A percentile compares a stretch with the other conserved stretches of the same genome.
Evolutionary conservation across 2,113 vertebrate species (phyloP).

Genomic region (Addax nasomaculatus): DNA sequence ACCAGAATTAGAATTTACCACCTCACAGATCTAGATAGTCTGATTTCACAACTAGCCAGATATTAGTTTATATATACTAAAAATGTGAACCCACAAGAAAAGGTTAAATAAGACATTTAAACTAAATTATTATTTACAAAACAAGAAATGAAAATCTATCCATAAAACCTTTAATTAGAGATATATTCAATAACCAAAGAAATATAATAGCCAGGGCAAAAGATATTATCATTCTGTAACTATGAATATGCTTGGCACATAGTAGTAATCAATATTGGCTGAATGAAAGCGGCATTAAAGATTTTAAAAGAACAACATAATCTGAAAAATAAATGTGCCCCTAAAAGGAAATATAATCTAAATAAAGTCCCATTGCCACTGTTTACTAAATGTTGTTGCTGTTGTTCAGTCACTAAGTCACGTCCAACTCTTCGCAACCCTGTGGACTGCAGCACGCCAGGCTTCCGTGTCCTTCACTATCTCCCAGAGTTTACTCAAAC

Average conservation of each 20-base stretch:
- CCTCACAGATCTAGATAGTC: not conserved
- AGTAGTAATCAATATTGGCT: not conserved
- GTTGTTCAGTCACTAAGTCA: not conserved
- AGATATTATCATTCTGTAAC: slow-evolving; percentile 17
- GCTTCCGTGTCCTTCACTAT: not conserved
- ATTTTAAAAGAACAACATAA: slow-evolving; percentile 2
- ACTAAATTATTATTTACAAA: slow-evolving; percentile 33
- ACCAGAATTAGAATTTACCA: slow-evolving; percentile 9
- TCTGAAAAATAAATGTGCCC: not conserved
- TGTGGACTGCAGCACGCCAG: not conserved
- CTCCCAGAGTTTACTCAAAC: not conserved
- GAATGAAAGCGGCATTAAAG: not conserved
- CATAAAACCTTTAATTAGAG: not conserved
- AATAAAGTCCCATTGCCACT: not conserved
- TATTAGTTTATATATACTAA: slow-evolving; percentile 9
- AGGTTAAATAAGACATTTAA: slow-evolving; percentile 7
- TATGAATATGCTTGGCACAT: not conserved
- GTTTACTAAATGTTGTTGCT: not conserved
- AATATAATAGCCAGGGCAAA: not conserved
- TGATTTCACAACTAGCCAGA: not conserved
- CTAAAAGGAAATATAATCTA: not conserved
- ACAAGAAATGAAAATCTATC: not conserved
- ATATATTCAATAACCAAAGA: slow-evolving; percentile 17
- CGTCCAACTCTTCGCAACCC: not conserved
- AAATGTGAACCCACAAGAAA: not conserved